Evolutionary conservation across 2,113 vertebrate species (phyloP).

Genomic region (Gymnobelideus leadbeateri): DNA sequence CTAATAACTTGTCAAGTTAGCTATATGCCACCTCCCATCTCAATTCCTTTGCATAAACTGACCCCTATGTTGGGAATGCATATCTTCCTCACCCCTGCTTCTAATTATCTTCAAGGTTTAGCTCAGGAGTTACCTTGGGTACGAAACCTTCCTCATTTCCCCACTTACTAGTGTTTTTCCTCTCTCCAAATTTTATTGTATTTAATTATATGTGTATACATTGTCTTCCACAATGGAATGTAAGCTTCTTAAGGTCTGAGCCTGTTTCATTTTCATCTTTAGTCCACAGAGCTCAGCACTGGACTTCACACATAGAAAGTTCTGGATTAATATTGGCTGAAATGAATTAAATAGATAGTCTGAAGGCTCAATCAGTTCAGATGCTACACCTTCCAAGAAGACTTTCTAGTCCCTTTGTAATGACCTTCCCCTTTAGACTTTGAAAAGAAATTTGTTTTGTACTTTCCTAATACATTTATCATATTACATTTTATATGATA

Average conservation of each 20-base stretch:
- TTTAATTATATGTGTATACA: background rate
- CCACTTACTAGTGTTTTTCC: background rate
- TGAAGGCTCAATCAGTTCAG: background rate
- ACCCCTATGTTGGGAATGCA: background rate
- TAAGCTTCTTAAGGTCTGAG: background rate
- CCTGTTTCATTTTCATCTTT: background rate
- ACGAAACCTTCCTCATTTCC: background rate
- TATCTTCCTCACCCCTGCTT: background rate
- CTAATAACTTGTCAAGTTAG: background rate
- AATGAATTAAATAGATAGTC: background rate
- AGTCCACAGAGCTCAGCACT: background rate
- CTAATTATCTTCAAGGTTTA: background rate
- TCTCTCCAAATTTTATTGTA: background rate
- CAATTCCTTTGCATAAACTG: background rate
- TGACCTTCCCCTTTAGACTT: background rate
- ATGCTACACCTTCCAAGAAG: background rate
- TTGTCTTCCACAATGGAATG: background rate
- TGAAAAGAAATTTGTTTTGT: background rate
- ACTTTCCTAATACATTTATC: background rate
- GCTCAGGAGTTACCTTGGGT: background rate
- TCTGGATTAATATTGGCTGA: background rate
- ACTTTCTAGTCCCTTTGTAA: background rate
- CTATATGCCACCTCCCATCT: background rate
- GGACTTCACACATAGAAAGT: background rate
- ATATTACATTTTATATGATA: no score